Evolutionary conservation across 2,113 vertebrate species (phyloP).

Genomic region (Saimiri boliviensis): DNA sequence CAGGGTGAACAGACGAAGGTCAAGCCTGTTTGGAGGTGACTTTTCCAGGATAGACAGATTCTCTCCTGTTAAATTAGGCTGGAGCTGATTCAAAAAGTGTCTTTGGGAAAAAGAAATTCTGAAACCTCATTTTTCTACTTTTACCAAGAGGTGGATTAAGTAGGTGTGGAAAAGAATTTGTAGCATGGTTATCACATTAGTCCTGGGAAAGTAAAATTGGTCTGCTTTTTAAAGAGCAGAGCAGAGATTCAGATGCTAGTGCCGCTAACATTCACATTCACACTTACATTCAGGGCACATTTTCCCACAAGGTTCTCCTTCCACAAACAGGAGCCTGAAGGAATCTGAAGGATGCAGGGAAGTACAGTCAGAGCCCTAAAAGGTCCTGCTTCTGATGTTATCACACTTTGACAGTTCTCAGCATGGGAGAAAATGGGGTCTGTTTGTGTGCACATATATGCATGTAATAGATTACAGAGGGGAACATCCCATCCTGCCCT

Average conservation of each 20-base stretch:
- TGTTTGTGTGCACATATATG: not conserved
- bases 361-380: not conserved
- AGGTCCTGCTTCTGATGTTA: not conserved
- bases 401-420: not conserved
- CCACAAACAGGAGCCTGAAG: not conserved
- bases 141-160: not conserved
- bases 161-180: not conserved
- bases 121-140: conserved; percentile 38
- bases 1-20: not conserved
- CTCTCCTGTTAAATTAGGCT: not conserved
- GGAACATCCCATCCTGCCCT: fast-evolving
- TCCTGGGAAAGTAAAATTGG: not conserved
- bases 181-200: not conserved
- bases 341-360: not conserved
- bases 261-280: fast-evolving
- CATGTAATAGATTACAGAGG: not conserved
- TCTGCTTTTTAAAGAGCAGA: not conserved
- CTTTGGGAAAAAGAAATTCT: conserved; percentile 8
- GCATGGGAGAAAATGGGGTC: not conserved
- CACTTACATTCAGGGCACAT: not conserved
- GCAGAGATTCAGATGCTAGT: not conserved
- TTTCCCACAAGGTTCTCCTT: not conserved
- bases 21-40: not conserved
- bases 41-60: not conserved
- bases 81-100: not conserved